These are phyloP conservation scores for Diarsia brunnea DNA, from an alignment of 2,888 invertebrate genomes.

Conservation along the genomic window DNA sequence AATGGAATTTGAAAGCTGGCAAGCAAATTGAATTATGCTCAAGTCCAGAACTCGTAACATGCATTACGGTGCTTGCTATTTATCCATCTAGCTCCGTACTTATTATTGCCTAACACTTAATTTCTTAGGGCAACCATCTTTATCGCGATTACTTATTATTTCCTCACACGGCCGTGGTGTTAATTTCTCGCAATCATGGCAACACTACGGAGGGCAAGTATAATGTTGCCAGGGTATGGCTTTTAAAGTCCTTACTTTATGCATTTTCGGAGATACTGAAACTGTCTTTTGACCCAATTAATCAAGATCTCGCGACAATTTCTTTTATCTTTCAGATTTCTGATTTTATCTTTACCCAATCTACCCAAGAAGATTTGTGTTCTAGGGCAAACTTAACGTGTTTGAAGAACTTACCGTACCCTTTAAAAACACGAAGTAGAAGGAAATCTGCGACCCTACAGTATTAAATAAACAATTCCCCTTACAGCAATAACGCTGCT, in stretches of 20 bases:
- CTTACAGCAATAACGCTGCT: too few relatives aligned
- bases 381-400: neutral
- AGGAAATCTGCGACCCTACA: neutral
- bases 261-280: neutral
- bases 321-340: neutral
- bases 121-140: constrained; percentile 67
- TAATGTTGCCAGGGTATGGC: constrained; percentile 36
- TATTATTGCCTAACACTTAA: constrained; percentile 67
- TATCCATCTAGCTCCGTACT: constrained; percentile 46
- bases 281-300: neutral
- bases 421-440: neutral
- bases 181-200: constrained; percentile 73
- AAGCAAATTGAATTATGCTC: constrained; percentile 27
- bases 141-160: constrained; percentile 63
- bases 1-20: neutral
- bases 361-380: neutral
- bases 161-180: constrained; percentile 60
- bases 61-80: constrained; percentile 33
- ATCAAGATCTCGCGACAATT: neutral
- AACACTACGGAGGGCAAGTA: constrained; percentile 49
- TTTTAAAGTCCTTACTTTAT: neutral
- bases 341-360: neutral
- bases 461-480: neutral
- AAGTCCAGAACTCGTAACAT: constrained; percentile 30
- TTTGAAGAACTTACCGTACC: neutral